Percentiles rank a stretch among this genome's conserved stretches.
Evolutionary conservation across 2,113 vertebrate genomes (phyloP).

Genomic region (Nesogale talazaci): DNA sequence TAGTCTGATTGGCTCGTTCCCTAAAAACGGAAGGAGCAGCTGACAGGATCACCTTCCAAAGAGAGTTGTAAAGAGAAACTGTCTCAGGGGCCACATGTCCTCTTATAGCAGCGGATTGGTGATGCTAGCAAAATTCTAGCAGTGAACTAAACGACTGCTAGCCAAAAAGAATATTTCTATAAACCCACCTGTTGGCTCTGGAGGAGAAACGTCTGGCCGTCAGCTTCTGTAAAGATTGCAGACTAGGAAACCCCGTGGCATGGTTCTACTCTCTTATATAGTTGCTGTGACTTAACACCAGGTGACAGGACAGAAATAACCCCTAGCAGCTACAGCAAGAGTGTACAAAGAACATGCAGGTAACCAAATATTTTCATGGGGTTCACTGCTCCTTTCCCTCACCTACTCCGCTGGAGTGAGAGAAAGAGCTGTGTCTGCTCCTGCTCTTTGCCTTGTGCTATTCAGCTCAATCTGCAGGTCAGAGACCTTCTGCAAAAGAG

Average conservation of each 20-base stretch:
- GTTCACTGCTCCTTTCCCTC: too few species aligned
- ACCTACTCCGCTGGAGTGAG: background rate
- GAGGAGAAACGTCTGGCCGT: background rate
- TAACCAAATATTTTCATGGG: background rate
- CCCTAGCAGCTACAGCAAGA: background rate
- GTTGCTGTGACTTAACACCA: background rate
- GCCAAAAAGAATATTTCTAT: background rate
- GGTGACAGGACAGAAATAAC: background rate
- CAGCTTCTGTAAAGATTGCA: background rate
- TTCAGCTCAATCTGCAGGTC: background rate
- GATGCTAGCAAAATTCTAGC: background rate
- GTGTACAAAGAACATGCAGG: background rate
- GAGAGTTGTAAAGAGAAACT: conserved; percentile 2
- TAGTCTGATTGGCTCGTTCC: background rate
- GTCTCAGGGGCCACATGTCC: background rate
- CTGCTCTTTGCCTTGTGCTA: background rate
- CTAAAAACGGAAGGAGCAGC: background rate
- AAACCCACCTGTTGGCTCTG: background rate
- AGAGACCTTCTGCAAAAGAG: conserved; percentile 1
- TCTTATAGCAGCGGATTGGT: background rate
- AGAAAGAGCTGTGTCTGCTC: background rate
- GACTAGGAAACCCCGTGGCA: background rate
- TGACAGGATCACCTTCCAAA: background rate
- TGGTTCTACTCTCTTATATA: background rate
- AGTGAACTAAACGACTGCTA: background rate